Conservation (phyloP, 2,888 invertebrate genomes). For the Gortyna flavago region DNA sequence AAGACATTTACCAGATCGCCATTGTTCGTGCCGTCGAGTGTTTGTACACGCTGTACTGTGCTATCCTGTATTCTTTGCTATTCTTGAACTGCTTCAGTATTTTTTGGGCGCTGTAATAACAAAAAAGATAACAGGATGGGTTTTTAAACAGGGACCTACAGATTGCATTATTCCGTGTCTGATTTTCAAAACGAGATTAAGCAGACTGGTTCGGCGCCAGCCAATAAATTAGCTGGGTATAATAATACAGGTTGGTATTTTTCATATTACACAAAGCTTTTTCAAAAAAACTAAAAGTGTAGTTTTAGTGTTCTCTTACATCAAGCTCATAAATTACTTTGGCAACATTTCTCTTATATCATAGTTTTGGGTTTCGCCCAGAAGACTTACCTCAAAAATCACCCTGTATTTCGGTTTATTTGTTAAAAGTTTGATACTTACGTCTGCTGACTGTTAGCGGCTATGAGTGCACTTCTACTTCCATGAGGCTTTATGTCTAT, state of each 20-base stretch:
- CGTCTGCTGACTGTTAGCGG: constrained; percentile 91
- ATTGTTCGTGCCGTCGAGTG: constrained; percentile 75
- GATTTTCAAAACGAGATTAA: not conserved
- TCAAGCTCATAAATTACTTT: no score
- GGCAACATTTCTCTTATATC: not conserved
- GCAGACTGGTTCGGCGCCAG: not conserved
- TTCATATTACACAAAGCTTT: not conserved
- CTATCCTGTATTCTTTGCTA: constrained; percentile 80
- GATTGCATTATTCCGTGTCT: no score
- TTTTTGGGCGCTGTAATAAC: constrained; percentile 79
- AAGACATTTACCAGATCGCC: constrained; percentile 78
- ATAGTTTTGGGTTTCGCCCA: no score
- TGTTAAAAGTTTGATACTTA: constrained; percentile 76
- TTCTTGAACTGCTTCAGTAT: constrained; percentile 79
- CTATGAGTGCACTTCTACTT: constrained; percentile 89
- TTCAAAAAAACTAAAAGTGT: not conserved
- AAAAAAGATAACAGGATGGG: not conserved
- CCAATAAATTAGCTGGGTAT: not conserved
- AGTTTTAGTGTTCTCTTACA: not conserved
- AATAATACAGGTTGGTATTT: not conserved
- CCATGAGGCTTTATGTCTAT: constrained; percentile 91
- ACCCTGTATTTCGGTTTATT: not conserved
- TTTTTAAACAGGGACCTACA: not conserved
- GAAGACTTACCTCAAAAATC: not conserved
- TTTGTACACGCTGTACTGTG: constrained; percentile 75